Evolutionary conservation across 2,888 invertebrate genomes (phyloP), one percentile per base, ranked within the genome.

Genomic region (Vannuccia rotundouncinata): DNA sequence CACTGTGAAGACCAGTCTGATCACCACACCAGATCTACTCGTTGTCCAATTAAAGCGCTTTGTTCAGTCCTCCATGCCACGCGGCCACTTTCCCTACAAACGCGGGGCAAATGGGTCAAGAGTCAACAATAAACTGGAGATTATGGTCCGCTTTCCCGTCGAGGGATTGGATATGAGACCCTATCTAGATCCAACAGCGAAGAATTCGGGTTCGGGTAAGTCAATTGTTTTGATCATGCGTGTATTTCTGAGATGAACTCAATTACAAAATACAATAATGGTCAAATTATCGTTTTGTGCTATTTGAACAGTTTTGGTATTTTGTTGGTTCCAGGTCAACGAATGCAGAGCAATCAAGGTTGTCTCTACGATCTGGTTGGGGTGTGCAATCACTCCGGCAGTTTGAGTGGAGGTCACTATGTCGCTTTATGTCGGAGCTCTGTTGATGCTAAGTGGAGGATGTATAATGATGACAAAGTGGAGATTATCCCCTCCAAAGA

Each of bases 71-170:
- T 22, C 10, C 66, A 13, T 27, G 17, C 25, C 66, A 17, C 5
- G 2, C 25, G 66, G 22, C 66, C 5, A 5, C 45, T 5, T 5
- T 17, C 45, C 45, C 10, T 13, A 45, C 17, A 5, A 45, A 5
- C 45, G 17, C 45, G 66, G 66, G 10, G 45, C 45, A 5, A 45
- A 45, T 45, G 17, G 45, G 5, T 17, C 45, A 10, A 59, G 28
- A 28, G 59, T 60, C 60, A 78, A 78, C 60, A 78, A 78, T 78
- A 78, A 78, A 45, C 29, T 78, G 60, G 66, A 78, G n/a, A 78
- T 78, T 17, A 27, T 78, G 27, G 78, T 78, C 1, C 5, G 29
- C 22, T 78, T 60, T 45, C 78, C 78, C 1, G 59, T 78, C 59
- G 66, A 66, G 22, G 78, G 78, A 17, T 59, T 78, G 5, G 78